Conservation (phyloP, 2,797 vertebrate species). For the Danio jaintianensis region DNA sequence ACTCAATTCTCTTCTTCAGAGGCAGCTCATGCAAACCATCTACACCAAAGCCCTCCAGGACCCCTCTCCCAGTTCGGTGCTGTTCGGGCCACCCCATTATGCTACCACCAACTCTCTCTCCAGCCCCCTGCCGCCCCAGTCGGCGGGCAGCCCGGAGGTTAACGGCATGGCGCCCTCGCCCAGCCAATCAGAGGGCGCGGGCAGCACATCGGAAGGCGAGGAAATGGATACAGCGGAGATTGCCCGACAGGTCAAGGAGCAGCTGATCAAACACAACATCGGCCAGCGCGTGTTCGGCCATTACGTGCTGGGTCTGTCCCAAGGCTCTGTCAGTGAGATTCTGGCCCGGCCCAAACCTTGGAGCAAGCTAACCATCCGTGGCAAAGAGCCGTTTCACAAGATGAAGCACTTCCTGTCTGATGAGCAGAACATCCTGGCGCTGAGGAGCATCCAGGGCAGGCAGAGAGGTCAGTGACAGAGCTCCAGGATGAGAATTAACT, state of each 20-base stretch:
- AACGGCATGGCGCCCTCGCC: constrained; percentile 88
- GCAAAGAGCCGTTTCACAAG: constrained; percentile 93
- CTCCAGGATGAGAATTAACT: background rate
- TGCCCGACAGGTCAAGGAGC: constrained; percentile 91
- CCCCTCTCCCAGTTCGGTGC: constrained; percentile 82
- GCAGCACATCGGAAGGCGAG: constrained; percentile 83
- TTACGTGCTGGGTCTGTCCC: constrained; percentile 89
- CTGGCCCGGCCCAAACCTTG: constrained; percentile 91
- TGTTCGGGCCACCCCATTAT: constrained; percentile 89
- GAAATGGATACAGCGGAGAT: constrained; percentile 91
- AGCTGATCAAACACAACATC: constrained; percentile 94
- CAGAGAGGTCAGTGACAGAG: constrained; percentile 84
- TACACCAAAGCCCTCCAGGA: constrained; percentile 94
- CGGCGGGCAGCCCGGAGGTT: constrained; percentile 80
- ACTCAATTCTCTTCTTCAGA: constrained; percentile 90
- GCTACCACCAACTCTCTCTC: constrained; percentile 87
- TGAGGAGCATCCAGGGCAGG: constrained; percentile 90
- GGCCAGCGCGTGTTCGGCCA: constrained; percentile 91
- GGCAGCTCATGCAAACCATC: constrained; percentile 93
- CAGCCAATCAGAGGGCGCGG: constrained; percentile 88
- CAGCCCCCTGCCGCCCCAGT: constrained; percentile 61
- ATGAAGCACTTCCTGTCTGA: constrained; percentile 93
- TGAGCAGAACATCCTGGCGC: constrained; percentile 90
- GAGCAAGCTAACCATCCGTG: constrained; percentile 91
- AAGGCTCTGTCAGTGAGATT: constrained; percentile 91